Percentiles rank a stretch among this genome's conserved stretches.
Conservation (phyloP, 2,113 vertebrate genomes). For the Brevimyrus niger region DNA sequence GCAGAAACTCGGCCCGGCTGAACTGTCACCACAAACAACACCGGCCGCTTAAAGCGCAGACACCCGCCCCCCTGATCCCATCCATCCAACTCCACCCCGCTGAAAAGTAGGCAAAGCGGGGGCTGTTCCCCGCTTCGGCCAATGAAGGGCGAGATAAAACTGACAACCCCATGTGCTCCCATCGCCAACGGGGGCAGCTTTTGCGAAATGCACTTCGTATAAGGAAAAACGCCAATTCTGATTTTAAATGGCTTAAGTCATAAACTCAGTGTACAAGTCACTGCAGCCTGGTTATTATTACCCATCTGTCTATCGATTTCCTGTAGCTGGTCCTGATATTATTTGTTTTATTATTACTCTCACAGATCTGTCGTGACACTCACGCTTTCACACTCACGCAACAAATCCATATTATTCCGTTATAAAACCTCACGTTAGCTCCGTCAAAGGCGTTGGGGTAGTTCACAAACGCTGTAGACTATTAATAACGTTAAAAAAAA, state of each 20-base stretch:
- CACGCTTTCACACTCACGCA: no score
- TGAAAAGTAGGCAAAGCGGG: conserved; percentile 9
- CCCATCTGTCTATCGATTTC: not conserved
- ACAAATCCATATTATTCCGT: no score
- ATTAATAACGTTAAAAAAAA: no score
- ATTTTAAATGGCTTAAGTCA: not conserved
- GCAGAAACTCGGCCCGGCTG: not conserved
- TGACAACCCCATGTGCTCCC: not conserved
- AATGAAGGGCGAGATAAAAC: not conserved
- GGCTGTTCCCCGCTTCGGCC: not conserved
- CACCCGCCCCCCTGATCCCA: not conserved
- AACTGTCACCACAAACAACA: not conserved
- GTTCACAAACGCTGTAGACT: no score
- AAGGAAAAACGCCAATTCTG: not conserved
- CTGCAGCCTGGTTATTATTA: not conserved
- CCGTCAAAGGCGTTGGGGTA: no score
- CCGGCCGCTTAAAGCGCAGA: not conserved
- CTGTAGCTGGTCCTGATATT: not conserved
- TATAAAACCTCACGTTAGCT: no score
- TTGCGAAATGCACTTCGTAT: not conserved
- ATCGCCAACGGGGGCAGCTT: not conserved
- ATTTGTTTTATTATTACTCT: not conserved
- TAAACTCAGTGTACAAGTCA: not conserved
- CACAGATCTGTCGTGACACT: not conserved
- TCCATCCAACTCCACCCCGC: not conserved